These are phyloP conservation scores for Fragum sueziense DNA, from an alignment of 2,888 invertebrate species.

Conservation along the genomic window DNA sequence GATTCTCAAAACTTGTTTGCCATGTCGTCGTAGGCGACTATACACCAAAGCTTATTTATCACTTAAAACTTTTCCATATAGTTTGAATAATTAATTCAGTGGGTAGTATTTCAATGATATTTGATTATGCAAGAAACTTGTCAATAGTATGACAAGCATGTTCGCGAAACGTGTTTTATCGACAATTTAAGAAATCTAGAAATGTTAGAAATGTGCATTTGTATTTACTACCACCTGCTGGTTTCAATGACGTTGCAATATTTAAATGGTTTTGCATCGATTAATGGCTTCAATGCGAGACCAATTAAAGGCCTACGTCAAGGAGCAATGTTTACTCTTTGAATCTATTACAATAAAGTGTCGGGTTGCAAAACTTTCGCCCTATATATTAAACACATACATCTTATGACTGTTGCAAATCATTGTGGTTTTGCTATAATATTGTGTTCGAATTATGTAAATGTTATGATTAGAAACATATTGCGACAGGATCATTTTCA, in stretches of 20 bases:
- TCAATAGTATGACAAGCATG: no score
- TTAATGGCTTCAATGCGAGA: slow-evolving; percentile 7
- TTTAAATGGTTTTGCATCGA: slow-evolving; percentile 10
- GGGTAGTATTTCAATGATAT: no score
- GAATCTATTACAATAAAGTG: neutral
- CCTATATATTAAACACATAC: neutral
- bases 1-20: no score
- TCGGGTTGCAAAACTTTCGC: neutral
- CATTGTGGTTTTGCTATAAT: neutral
- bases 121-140: no score
- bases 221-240: neutral
- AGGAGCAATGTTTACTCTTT: neutral
- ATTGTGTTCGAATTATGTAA: neutral
- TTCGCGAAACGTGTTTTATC: neutral
- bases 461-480: no score
- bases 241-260: slow-evolving; percentile 3
- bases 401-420: neutral
- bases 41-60: no score
- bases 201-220: slow-evolving; percentile 1
- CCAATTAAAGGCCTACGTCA: neutral
- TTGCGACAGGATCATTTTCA: no score
- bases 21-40: no score
- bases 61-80: no score
- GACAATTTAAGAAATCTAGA: neutral
- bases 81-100: no score